phyloP scores from a whole-genome alignment of 2,797 vertebrate genomes.

The Semaprochilodus insignis region DNA sequence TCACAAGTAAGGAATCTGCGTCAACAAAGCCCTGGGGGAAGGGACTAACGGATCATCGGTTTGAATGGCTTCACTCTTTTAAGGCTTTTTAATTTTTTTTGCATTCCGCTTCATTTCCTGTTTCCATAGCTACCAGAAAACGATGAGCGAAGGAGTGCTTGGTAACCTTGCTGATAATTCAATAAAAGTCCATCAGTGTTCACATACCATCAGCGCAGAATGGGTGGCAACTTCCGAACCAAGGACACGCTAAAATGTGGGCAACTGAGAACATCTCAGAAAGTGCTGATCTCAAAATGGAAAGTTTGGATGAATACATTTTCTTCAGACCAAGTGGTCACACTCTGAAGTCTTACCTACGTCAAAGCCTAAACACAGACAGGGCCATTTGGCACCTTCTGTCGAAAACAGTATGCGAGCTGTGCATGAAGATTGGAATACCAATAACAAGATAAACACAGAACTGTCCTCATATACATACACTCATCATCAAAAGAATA shows the following conservation, averaged over 20 bases:
- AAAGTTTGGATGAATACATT: not conserved
- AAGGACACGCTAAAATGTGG: slow-evolving; percentile 10
- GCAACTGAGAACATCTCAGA: not conserved
- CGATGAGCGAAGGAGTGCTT: slow-evolving; percentile 70
- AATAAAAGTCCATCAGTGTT: slow-evolving; percentile 59
- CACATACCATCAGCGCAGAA: slow-evolving; percentile 28
- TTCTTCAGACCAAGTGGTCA: not conserved
- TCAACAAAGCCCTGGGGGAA: slow-evolving; percentile 1
- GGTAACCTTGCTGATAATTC: slow-evolving; percentile 77
- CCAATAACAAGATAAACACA: too few relatives aligned
- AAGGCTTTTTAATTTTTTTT: slow-evolving; percentile 50
- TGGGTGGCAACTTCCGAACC: slow-evolving; percentile 20
- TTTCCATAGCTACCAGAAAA: slow-evolving; percentile 81
- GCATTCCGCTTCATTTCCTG: slow-evolving; percentile 76
- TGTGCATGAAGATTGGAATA: too few relatives aligned
- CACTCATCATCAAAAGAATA: too few relatives aligned
- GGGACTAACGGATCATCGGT: slow-evolving; percentile 5
- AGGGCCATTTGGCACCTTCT: not conserved
- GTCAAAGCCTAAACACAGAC: not conserved
- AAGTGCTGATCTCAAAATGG: slow-evolving; percentile 3
- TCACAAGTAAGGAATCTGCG: slow-evolving; percentile 5
- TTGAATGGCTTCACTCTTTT: slow-evolving; percentile 55
- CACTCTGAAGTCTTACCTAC: not conserved
- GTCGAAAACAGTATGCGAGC: not conserved
- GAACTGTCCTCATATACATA: too few relatives aligned